Conservation (phyloP, 2,113 vertebrate species). For the Corythornis madagascariensis region DNA sequence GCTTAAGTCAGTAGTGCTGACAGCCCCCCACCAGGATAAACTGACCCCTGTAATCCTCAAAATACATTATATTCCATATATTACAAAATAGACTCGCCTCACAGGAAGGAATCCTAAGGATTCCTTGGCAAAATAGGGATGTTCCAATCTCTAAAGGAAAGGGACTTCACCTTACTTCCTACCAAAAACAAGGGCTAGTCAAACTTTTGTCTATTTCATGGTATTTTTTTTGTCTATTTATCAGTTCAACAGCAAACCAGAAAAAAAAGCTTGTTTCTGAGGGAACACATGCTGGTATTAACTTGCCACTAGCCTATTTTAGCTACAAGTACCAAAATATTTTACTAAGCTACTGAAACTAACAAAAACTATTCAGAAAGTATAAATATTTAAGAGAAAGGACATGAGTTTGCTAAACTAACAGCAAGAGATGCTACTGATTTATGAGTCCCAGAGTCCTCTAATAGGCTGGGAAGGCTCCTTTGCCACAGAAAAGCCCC, state of each 20-base stretch:
- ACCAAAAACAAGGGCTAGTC: background rate
- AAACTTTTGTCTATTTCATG: background rate
- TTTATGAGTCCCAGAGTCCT: background rate
- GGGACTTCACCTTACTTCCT: background rate
- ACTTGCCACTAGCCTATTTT: background rate
- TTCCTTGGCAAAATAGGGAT: background rate
- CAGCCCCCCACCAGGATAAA: background rate
- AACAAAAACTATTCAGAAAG: background rate
- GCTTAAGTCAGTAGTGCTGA: accelerated
- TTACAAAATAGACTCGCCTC: background rate
- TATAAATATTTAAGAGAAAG: background rate
- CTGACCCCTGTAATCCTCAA: background rate
- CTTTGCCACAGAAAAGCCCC: background rate
- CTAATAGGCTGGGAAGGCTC: background rate
- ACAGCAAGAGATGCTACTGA: background rate
- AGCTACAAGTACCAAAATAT: background rate
- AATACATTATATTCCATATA: background rate
- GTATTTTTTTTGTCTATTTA: background rate
- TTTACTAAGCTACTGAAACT: background rate
- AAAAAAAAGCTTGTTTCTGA: background rate
- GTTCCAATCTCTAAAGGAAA: background rate
- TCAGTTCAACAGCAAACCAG: background rate
- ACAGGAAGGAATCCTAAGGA: background rate
- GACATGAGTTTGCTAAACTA: background rate
- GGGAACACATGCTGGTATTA: background rate